Base-by-base conservation (phyloP, 2,888 invertebrate genomes). In the Mamestra brassicae region DNA sequence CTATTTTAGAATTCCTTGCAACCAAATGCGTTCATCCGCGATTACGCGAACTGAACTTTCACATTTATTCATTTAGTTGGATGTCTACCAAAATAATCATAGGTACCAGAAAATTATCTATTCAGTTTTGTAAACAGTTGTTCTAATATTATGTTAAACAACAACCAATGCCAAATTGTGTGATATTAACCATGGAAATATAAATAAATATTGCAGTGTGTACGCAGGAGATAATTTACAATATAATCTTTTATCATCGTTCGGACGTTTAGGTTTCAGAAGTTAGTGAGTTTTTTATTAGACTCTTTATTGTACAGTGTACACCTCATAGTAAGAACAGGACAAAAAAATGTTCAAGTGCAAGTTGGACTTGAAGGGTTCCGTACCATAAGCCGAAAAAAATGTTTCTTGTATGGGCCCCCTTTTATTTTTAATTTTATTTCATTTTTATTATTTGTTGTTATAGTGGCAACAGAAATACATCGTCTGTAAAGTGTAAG, bases 101-200 rank as follows among this genome's bases (percentile, higher is more conserved):
- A 60, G 17, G 8, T 42, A 72, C 55, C 10, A 77, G 61, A 80
- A 74, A 58, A 50, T 78, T 60, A 74, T 11, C 47, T 74, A 74
- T 74, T 36, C 11, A 60, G 75, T 75, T 60, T 63, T 68, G 47
- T 74, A 80, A 78, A 80, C 80, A 80, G 63, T 74, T 80, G 68
- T 78, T 64, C 80, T 68, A 64, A 80, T 80, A 80, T 74, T 80
- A 78, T 78, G 58, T 78, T 80, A 55, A 68, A 75, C 50, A 45
- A 74, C 42, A 68, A 64, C 68, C 50, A 68, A 68, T 78, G 78
- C 78, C 78, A 78, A 80, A 74, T 68, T 80, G 64, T 80, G n/a
- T 52, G 80, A 74, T 64, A 74, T 64, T 55, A 78, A 74, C 74
- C 80, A 74, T 64, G 67, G 55, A 60, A 64, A 80, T 78, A 58